phyloP scores from a whole-genome alignment of 1,140 invertebrate genomes.

The Trinorchestia longiramus region DNA sequence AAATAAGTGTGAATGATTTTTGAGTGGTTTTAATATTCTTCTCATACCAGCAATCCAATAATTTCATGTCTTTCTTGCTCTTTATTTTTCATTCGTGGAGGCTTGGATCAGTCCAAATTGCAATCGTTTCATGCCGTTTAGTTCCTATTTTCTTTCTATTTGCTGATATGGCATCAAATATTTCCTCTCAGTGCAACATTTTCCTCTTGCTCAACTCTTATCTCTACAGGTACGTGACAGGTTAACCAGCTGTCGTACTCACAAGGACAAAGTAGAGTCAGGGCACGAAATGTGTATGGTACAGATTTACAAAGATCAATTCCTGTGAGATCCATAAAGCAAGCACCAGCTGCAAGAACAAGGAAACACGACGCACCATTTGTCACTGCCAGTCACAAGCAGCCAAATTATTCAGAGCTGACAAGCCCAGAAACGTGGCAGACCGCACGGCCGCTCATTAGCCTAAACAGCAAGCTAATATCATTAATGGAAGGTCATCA shows the following conservation, averaged over 20 bases:
- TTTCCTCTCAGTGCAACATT: too few relatives aligned
- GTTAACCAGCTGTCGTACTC: background rate
- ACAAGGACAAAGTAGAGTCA: background rate
- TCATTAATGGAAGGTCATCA: slow-evolving; percentile 26
- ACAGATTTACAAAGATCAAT: background rate
- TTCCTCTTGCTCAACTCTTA: too few relatives aligned
- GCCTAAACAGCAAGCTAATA: slow-evolving; percentile 36
- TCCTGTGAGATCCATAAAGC: background rate
- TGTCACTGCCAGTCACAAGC: background rate
- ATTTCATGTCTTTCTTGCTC: too few relatives aligned
- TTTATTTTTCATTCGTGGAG: too few relatives aligned
- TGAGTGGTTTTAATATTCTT: too few relatives aligned
- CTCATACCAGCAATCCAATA: too few relatives aligned
- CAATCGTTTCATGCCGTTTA: too few relatives aligned
- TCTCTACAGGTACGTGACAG: too few relatives aligned
- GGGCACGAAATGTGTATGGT: background rate
- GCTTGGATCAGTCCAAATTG: too few relatives aligned
- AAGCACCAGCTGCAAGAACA: background rate
- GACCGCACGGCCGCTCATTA: background rate
- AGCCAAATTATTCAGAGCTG: slow-evolving; percentile 15
- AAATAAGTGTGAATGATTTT: too few relatives aligned
- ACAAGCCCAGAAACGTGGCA: background rate
- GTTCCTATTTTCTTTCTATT: too few relatives aligned
- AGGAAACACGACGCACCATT: background rate
- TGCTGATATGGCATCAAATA: too few relatives aligned